phyloP scores from a whole-genome alignment of 2,888 invertebrate species.

The Cinara cedri region DNA sequence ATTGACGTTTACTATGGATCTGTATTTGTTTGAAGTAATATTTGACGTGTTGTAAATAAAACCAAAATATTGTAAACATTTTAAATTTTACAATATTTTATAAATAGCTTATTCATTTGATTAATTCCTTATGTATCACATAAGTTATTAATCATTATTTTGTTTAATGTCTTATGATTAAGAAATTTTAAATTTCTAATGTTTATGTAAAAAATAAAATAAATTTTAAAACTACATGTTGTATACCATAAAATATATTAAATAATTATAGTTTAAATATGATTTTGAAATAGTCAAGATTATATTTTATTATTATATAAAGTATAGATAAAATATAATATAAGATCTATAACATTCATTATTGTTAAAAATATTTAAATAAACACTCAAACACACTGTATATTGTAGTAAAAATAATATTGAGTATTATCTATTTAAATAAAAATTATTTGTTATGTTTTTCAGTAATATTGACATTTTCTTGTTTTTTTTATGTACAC shows the following conservation, averaged over 20 bases:
- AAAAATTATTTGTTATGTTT: constrained; percentile 7
- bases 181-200: constrained; percentile 5
- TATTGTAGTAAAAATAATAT: constrained; percentile 1
- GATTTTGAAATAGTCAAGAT: constrained; percentile 6
- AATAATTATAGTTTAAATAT: constrained; percentile 2
- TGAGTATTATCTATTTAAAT: constrained; percentile 20
- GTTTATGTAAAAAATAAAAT: constrained; percentile 7
- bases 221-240: neutral
- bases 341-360: constrained; percentile 6
- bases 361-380: constrained; percentile 8
- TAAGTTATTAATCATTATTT: constrained; percentile 13
- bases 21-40: constrained; percentile 45
- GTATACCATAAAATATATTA: constrained; percentile 19
- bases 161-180: constrained; percentile 25
- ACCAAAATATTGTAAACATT: constrained; percentile 1
- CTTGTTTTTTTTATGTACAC: neutral
- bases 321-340: constrained; percentile 7
- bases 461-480: neutral
- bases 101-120: neutral
- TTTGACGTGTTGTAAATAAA: constrained; percentile 39
- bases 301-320: neutral
- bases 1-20: constrained; percentile 46
- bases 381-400: neutral
- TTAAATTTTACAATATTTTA: constrained; percentile 10
- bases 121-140: neutral